A percentile compares a stretch with the other conserved stretches of the same genome.
phyloP scores from a whole-genome alignment of 2,113 vertebrate genomes.

The Formicarius rufipectus region DNA sequence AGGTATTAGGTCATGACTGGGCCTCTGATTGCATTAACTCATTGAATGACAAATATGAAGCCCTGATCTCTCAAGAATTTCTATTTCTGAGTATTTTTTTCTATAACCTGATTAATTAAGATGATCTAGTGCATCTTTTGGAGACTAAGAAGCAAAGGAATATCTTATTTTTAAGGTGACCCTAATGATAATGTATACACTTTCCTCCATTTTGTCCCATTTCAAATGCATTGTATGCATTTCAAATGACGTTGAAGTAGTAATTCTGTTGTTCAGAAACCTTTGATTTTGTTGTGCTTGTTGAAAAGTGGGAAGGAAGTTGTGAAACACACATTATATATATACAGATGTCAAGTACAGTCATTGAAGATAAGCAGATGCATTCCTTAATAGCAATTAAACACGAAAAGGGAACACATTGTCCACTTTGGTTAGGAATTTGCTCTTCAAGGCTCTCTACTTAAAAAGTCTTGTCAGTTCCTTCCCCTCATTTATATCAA shows the following conservation, averaged over 20 bases:
- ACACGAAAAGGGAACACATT: not conserved
- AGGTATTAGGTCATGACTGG: not conserved
- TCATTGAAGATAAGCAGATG: constrained; percentile 52
- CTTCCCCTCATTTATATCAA: not conserved
- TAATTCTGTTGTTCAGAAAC: not conserved
- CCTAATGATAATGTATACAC: not conserved
- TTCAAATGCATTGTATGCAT: not conserved
- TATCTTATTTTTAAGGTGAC: not conserved
- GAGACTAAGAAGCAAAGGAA: not conserved
- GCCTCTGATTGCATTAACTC: not conserved
- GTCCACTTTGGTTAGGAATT: not conserved
- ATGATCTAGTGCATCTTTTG: not conserved
- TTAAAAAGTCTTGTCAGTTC: not conserved
- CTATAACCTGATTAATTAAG: not conserved
- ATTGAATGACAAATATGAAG: not conserved
- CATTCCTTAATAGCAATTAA: constrained; percentile 33
- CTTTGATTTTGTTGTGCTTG: constrained; percentile 1
- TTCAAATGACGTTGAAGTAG: not conserved
- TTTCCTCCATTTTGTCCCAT: not conserved
- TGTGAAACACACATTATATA: not conserved
- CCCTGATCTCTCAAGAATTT: not conserved
- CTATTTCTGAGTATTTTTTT: not conserved
- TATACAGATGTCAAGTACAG: constrained; percentile 24
- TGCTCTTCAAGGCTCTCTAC: not conserved
- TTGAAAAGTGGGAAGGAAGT: constrained; percentile 34